phyloP scores from a whole-genome alignment of 2,113 vertebrate genomes.

The Eurypyga helias region DNA sequence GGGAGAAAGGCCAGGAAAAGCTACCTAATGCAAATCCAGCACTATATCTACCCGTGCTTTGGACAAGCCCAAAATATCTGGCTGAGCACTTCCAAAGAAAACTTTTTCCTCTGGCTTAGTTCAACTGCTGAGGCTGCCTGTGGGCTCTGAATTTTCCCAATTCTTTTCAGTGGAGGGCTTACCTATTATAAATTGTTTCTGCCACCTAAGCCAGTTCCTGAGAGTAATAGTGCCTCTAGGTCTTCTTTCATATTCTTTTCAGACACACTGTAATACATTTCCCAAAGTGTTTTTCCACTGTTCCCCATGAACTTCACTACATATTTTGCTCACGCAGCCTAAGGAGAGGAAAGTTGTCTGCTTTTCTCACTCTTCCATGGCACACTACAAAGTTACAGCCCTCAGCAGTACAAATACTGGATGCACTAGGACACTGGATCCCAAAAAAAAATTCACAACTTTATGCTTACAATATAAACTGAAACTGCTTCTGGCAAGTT shows the following conservation, averaged over 20 bases:
- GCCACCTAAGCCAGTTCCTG: neutral
- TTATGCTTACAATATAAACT: neutral
- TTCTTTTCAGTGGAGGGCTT: neutral
- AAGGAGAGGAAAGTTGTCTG: neutral
- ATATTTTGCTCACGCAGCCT: neutral
- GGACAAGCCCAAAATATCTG: neutral
- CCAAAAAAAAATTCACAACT: neutral
- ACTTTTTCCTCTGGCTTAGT: neutral
- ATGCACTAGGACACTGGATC: neutral
- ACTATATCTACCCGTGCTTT: fast-evolving
- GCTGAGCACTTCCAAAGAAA: neutral
- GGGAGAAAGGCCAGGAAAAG: neutral
- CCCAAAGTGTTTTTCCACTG: neutral
- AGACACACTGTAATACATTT: neutral
- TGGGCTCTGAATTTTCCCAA: neutral
- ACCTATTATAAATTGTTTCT: neutral
- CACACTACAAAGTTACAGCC: neutral
- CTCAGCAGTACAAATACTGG: neutral
- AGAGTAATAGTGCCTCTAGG: neutral
- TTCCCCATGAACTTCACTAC: neutral
- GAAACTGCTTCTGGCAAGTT: neutral
- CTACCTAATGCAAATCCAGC: too few species aligned
- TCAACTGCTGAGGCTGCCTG: neutral
- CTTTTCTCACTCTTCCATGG: neutral
- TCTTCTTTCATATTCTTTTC: neutral